Conservation (phyloP, 2,888 invertebrate species). For the Melinaea marsaeus region DNA sequence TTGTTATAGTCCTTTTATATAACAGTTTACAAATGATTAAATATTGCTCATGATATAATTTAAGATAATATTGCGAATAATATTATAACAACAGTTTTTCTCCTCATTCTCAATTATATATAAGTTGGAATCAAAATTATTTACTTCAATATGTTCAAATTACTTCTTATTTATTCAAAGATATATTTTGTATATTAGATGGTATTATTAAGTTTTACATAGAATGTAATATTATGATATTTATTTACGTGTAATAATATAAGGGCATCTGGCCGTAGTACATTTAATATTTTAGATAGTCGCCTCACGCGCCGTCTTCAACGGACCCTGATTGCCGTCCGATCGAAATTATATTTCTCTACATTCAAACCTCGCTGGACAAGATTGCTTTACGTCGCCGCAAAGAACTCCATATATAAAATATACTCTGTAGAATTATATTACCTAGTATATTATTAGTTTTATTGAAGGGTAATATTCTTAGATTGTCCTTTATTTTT, state of each 20-base stretch:
- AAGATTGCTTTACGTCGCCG: slow-evolving; percentile 60
- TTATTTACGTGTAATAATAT: slow-evolving; percentile 21
- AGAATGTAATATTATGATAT: slow-evolving; percentile 16
- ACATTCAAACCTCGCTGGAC: slow-evolving; percentile 71
- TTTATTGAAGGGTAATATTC: slow-evolving; percentile 7
- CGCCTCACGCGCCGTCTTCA: slow-evolving; percentile 75
- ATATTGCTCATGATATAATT: no score
- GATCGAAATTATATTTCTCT: slow-evolving; percentile 77
- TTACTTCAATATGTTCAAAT: no score
- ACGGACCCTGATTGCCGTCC: slow-evolving; percentile 76
- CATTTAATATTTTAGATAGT: slow-evolving; percentile 71
- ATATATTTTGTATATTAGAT: no score
- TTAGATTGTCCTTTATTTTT: slow-evolving; percentile 5
- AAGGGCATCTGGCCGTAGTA: slow-evolving; percentile 37
- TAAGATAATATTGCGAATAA: no score
- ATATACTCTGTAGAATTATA: slow-evolving; percentile 32
- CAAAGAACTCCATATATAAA: slow-evolving; percentile 34
- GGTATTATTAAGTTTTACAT: not conserved
- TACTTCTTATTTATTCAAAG: no score
- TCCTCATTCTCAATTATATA: no score
- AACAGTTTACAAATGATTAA: no score
- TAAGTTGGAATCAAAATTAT: no score
- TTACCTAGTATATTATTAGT: slow-evolving; percentile 30
- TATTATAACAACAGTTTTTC: no score
- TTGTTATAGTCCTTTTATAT: no score